phyloP scores from a whole-genome alignment of 1,140 invertebrate species.

The Copidosoma floridanum region DNA sequence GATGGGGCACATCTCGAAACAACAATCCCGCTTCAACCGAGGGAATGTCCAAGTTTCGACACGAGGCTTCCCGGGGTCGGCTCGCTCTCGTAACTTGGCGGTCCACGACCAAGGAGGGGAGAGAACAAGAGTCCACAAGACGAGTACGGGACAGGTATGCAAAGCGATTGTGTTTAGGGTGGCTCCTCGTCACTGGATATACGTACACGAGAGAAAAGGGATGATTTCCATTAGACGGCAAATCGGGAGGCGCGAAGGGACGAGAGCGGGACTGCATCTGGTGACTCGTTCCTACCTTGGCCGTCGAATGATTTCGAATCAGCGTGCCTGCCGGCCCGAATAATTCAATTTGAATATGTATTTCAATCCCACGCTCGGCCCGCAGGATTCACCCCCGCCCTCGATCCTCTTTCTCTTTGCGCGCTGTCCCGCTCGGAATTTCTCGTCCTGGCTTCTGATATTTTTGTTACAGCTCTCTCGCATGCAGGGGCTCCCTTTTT shows the following conservation, averaged over 20 bases:
- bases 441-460: too few relatives aligned
- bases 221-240: slow-evolving; percentile 52
- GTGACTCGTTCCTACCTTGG: too few relatives aligned
- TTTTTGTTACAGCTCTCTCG: neutral
- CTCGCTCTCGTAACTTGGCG: slow-evolving; percentile 16
- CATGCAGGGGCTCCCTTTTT: too few relatives aligned
- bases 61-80: slow-evolving; percentile 8
- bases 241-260: slow-evolving; percentile 25
- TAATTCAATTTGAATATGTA: slow-evolving; percentile 59
- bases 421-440: too few relatives aligned
- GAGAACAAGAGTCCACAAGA: too few relatives aligned
- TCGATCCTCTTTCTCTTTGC: slow-evolving; percentile 4
- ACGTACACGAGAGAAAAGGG: slow-evolving; percentile 4
- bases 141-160: slow-evolving; percentile 52
- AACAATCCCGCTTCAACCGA: neutral
- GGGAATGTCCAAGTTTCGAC: slow-evolving; percentile 6
- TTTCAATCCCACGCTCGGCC: slow-evolving; percentile 32
- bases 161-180: slow-evolving; percentile 53
- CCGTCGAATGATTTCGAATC: slow-evolving; percentile 55
- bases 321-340: slow-evolving; percentile 53
- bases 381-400: too few relatives aligned
- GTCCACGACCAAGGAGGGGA: too few relatives aligned
- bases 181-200: slow-evolving; percentile 39
- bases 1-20: slow-evolving; percentile 11
- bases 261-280: slow-evolving; percentile 15